phyloP scores from a whole-genome alignment of 2,797 vertebrate species.

The Anabacerthia variegaticeps region DNA sequence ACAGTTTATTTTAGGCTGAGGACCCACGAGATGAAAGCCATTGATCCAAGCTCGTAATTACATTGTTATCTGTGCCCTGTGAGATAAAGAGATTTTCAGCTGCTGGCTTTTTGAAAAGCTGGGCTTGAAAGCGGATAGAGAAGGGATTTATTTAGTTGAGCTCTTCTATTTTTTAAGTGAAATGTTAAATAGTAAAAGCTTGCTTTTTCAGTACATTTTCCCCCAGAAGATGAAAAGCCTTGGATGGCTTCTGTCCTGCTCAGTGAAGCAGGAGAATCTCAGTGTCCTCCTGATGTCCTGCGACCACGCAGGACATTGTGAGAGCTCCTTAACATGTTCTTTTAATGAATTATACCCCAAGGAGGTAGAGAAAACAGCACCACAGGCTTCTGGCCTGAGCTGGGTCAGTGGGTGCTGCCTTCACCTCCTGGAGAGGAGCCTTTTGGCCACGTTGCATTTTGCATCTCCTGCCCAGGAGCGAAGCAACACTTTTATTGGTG shows the following conservation, averaged over 20 bases:
- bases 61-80: neutral
- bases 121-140: neutral
- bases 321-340: neutral
- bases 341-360: neutral
- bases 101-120: conserved; percentile 22
- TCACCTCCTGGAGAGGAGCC: neutral
- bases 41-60: conserved; percentile 21
- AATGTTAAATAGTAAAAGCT: neutral
- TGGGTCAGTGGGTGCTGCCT: neutral
- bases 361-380: neutral
- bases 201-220: neutral
- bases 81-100: conserved; percentile 31
- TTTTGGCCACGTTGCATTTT: accelerated
- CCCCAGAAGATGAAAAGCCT: neutral
- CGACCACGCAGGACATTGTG: too few relatives aligned
- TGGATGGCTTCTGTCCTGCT: neutral
- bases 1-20: neutral
- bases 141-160: neutral
- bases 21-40: neutral
- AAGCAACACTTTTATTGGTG: neutral
- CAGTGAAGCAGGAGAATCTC: neutral
- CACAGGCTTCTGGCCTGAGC: neutral
- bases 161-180: neutral
- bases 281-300: accelerated
- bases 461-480: neutral